These are phyloP conservation scores for Barbus barbus DNA, from an alignment of 2,113 vertebrate genomes.

Conservation along the genomic window DNA sequence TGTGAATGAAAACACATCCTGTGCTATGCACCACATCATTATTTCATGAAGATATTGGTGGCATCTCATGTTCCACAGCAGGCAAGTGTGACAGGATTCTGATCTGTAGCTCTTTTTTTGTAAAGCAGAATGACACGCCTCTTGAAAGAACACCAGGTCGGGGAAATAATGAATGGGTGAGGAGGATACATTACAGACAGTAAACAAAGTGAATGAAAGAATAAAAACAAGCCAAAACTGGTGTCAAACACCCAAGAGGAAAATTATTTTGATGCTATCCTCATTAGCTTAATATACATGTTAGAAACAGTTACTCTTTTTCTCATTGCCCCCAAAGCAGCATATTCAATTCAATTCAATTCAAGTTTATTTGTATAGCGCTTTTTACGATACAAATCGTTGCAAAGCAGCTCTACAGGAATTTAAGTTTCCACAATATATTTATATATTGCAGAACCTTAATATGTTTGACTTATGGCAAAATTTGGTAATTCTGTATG, in stretches of 20 bases:
- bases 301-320: too few relatives aligned
- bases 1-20: neutral
- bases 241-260: neutral
- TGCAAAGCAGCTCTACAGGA: too few relatives aligned
- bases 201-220: too few relatives aligned
- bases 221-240: neutral
- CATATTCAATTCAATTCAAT: too few relatives aligned
- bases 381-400: too few relatives aligned
- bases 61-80: conserved; percentile 24
- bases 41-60: conserved; percentile 25
- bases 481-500: too few relatives aligned
- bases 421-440: too few relatives aligned
- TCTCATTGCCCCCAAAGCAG: neutral
- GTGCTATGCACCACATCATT: neutral
- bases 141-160: neutral
- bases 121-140: neutral
- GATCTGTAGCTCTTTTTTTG: neutral
- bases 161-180: neutral
- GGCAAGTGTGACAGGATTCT: conserved; percentile 1
- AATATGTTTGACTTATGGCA: too few relatives aligned
- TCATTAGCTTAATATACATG: neutral
- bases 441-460: too few relatives aligned
- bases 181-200: neutral
- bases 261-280: neutral
- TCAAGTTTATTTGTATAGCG: too few relatives aligned